A percentile compares a stretch with the other conserved stretches of the same genome.
phyloP scores from a whole-genome alignment of 2,113 vertebrate genomes.

The Mastomys natalensis region DNA sequence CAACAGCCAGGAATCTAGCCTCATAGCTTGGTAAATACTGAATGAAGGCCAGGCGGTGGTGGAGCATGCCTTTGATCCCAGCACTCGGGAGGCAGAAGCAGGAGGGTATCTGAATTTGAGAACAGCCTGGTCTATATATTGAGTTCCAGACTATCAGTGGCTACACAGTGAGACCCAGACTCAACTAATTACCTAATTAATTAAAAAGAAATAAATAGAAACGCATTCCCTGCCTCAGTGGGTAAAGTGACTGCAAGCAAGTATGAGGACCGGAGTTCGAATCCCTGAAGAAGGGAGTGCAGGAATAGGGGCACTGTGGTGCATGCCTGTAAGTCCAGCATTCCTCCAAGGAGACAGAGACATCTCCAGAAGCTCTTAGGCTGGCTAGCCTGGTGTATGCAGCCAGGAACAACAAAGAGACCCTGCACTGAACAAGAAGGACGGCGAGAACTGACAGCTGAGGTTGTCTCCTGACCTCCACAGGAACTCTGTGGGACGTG shows the following conservation, averaged over 20 bases:
- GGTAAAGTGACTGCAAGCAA: not conserved
- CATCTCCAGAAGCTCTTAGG: not conserved
- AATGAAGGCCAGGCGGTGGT: not conserved
- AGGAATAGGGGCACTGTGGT: not conserved
- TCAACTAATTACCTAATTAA: not conserved
- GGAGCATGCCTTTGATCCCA: not conserved
- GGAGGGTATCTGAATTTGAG: not conserved
- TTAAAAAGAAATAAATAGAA: not conserved
- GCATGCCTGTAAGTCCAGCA: not conserved
- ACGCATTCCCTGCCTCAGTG: not conserved
- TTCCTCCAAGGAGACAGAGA: too few relatives aligned
- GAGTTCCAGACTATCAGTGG: not conserved
- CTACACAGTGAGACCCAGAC: not conserved
- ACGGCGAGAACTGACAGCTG: too few relatives aligned
- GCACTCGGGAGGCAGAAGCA: not conserved
- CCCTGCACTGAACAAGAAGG: not conserved
- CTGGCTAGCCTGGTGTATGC: too few relatives aligned
- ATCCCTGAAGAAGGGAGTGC: not conserved
- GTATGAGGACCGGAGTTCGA: not conserved
- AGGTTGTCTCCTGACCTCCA: not conserved
- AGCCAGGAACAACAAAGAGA: not conserved
- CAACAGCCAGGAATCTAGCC: not conserved
- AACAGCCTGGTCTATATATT: not conserved
- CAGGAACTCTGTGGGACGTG: too few relatives aligned
- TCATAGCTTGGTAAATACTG: accelerated